Evolutionary conservation across 1,140 invertebrate species (phyloP).

Genomic region (Drosophila sucinea): DNA sequence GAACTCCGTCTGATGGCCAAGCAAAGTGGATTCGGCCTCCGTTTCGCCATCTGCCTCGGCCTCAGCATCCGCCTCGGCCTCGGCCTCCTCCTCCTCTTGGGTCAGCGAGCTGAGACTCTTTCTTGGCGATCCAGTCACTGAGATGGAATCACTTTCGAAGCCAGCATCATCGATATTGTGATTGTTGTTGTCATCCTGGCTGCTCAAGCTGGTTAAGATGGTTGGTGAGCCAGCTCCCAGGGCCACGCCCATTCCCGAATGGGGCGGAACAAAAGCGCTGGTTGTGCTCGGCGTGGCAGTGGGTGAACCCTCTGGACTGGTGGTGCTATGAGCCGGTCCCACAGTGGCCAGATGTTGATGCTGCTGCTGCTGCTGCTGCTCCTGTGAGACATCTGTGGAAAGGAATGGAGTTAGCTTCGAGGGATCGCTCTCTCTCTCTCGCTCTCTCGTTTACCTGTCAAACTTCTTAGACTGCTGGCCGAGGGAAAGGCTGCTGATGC

Average conservation of each 20-base stretch:
- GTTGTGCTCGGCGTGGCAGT: conserved; percentile 56
- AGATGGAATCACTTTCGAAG: conserved; percentile 87
- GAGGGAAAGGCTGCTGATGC: conserved; percentile 86
- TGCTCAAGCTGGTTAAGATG: conserved; percentile 57
- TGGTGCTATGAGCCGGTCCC: conserved; percentile 86
- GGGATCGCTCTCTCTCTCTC: no score
- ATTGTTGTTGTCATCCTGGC: conserved; percentile 70
- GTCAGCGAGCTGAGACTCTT: conserved; percentile 64
- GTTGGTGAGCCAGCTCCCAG: conserved; percentile 46
- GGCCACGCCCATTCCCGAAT: not conserved
- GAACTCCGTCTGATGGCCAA: not conserved
- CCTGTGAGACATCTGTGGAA: conserved; percentile 40
- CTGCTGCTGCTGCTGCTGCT: conserved; percentile 64
- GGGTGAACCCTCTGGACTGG: conserved; percentile 86
- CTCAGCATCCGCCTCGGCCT: conserved; percentile 40
- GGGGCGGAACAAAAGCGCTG: conserved; percentile 57
- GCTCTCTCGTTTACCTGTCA: conserved; percentile 51
- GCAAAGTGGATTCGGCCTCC: conserved; percentile 3
- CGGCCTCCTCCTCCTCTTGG: conserved; percentile 64
- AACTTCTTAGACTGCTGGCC: conserved; percentile 71
- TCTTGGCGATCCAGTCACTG: conserved; percentile 86
- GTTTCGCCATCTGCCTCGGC: conserved; percentile 26
- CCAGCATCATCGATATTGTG: conserved; percentile 77
- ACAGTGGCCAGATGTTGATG: conserved; percentile 62
- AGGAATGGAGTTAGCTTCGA: not conserved